Conservation (phyloP, 2,113 vertebrate genomes). For the Actenoides hombroni region DNA sequence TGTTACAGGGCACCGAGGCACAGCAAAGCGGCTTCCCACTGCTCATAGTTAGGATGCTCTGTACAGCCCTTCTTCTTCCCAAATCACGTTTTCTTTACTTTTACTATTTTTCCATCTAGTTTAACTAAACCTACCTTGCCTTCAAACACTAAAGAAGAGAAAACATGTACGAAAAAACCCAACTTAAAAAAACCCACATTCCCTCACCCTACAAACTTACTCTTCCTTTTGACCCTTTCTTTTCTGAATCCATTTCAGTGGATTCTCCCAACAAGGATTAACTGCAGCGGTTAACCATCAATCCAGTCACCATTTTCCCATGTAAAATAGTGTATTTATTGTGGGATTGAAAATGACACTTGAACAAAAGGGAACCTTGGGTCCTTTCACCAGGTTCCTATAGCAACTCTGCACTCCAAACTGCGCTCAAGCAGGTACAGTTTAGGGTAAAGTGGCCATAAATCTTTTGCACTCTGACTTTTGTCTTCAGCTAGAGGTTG, state of each 20-base stretch:
- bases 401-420: not conserved
- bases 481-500: not conserved
- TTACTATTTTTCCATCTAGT: not conserved
- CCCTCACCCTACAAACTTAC: not conserved
- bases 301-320: not conserved
- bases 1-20: not conserved
- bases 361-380: not conserved
- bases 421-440: not conserved
- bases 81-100: slow-evolving; percentile 16
- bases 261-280: not conserved
- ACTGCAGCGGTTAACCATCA: not conserved
- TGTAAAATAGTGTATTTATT: not conserved
- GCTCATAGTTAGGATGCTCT: not conserved
- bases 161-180: not conserved
- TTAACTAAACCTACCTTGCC: slow-evolving; percentile 15
- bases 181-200: not conserved
- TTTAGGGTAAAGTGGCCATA: not conserved
- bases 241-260: not conserved
- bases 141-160: slow-evolving; percentile 8
- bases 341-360: not conserved
- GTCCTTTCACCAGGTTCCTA: not conserved
- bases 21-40: not conserved
- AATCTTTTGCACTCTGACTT: not conserved
- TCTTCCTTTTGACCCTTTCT: not conserved
- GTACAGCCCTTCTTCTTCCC: not conserved